Evolutionary conservation across 2,113 vertebrate species (phyloP), one percentile per base, ranked within the genome.

Genomic region (Hippocampus barbouri): DNA sequence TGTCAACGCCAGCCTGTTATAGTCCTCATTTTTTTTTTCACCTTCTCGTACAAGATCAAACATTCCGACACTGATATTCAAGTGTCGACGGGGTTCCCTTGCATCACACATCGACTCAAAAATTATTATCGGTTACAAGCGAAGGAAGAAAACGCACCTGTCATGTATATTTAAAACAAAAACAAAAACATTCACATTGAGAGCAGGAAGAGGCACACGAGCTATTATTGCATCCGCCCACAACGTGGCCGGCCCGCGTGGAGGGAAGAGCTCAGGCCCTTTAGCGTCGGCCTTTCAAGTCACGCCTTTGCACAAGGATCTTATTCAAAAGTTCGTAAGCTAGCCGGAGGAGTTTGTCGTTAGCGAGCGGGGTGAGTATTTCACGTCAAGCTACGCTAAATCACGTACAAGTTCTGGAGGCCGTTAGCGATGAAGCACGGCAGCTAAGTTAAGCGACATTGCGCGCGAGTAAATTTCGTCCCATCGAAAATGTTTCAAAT

Each of bases 191-290:
- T 85, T 86, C 81, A 85, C 76, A 85, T 85, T 79, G 10, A 76
- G 77, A 86, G 73, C 82, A 77, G 76, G 73, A 83, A 74, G 76
- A 87, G 86, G 84, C 83, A 79, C 83, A 62, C 41, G 69, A 77
- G 84, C 83, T 61, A 61, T 89, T 89, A 88, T 89, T 89, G 88
- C 87, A 86, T 87, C 81, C 69, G 72, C 71, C 61, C 38, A 41
- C 61, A 18, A 20, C 5, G 20, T 64, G 8, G 66, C 71, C 67
- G 27, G 53, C 53, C n/a, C n/a, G 53, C 21, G 3, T n/a, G 53
- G 53, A 56, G n/a, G 21, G n/a, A 56, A 56, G n/a, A n/a, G 53
- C 21, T 5, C 8, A 56, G 21, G 53, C 18, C 51, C 7, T 20
- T 21, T 20, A 4, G n/a, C 3, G 56, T 25, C 23, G 23, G n/a